phyloP scores from a whole-genome alignment of 2,888 invertebrate genomes.

The Cataglyphis cursor region DNA sequence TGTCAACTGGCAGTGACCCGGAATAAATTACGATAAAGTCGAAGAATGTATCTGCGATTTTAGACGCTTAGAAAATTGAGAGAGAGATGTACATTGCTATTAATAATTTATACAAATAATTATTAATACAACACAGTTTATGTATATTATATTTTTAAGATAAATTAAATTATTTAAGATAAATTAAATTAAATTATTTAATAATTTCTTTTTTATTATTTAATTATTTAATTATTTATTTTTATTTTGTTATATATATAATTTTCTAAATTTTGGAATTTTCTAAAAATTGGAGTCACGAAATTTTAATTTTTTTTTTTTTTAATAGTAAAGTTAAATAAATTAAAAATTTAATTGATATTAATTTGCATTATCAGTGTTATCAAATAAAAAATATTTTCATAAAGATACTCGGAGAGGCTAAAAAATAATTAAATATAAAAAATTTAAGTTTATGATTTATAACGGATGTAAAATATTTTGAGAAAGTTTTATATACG shows the following conservation, averaged over 20 bases:
- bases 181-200: too few relatives aligned
- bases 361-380: neutral
- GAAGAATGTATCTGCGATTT: constrained; percentile 3
- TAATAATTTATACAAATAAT: neutral
- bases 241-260: neutral
- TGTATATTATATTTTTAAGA: neutral
- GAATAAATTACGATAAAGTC: constrained; percentile 53
- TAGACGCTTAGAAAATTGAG: neutral
- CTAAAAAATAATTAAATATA: neutral
- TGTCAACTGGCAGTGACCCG: constrained; percentile 22
- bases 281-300: neutral
- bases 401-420: neutral
- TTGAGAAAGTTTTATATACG: neutral
- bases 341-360: neutral
- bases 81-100: neutral
- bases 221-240: too few relatives aligned
- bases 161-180: neutral
- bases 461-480: neutral
- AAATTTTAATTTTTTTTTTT: neutral
- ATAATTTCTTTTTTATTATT: too few relatives aligned
- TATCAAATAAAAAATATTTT: neutral
- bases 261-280: neutral
- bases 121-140: neutral
- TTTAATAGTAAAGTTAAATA: neutral
- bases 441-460: neutral